These are phyloP conservation scores for Dynastes grantii DNA, from an alignment of 2,888 invertebrate species.

Conservation along the genomic window DNA sequence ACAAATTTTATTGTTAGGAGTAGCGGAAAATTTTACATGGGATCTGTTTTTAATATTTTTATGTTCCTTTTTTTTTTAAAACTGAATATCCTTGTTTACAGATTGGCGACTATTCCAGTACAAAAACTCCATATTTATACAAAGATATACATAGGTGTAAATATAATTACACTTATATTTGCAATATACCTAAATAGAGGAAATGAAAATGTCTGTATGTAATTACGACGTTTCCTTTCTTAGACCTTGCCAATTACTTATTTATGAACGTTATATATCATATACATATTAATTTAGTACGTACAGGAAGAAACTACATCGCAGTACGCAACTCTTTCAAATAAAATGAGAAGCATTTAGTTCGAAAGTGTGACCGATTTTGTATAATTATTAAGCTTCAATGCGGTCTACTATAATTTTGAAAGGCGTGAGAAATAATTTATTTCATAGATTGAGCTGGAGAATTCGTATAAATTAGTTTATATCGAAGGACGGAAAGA, in stretches of 20 bases:
- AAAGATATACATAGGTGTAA: not conserved
- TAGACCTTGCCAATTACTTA: not conserved
- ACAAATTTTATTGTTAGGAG: too few relatives aligned
- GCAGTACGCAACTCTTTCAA: too few relatives aligned
- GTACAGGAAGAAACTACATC: not conserved
- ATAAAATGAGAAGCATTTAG: not conserved
- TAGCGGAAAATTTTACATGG: too few relatives aligned
- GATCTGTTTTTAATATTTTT: too few relatives aligned
- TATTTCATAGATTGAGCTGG: not conserved
- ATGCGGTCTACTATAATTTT: not conserved
- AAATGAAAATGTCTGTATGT: not conserved
- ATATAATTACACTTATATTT: not conserved
- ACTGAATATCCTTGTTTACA: too few relatives aligned
- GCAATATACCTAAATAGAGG: not conserved
- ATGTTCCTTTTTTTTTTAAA: too few relatives aligned
- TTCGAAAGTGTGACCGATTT: conserved; percentile 13
- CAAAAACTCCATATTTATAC: not conserved
- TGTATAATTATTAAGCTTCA: not conserved
- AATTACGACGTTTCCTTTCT: conserved; percentile 18
- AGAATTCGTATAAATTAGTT: too few relatives aligned
- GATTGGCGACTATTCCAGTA: not conserved
- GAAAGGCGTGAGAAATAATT: not conserved
- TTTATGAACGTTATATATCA: too few relatives aligned
- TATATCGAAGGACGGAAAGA: too few relatives aligned
- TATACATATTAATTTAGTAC: too few relatives aligned